These are phyloP conservation scores for Rhineura floridana DNA, from an alignment of 2,113 vertebrate species.

Conservation along the genomic window DNA sequence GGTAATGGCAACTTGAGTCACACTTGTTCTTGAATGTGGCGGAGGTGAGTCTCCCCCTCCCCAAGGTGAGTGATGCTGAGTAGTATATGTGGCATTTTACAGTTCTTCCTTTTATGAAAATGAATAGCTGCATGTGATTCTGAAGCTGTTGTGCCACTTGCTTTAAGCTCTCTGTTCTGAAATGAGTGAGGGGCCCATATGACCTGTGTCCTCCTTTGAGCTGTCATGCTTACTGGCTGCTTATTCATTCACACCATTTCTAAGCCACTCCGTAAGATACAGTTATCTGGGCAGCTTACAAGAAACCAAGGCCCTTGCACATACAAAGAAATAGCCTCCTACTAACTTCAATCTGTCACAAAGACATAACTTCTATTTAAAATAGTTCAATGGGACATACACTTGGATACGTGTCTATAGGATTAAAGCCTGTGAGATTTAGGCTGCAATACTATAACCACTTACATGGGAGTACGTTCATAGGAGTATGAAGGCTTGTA, in stretches of 20 bases:
- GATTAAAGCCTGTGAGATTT: neutral
- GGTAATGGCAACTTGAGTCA: neutral
- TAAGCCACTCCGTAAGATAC: neutral
- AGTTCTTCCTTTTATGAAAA: neutral
- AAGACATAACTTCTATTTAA: neutral
- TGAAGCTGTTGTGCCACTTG: neutral
- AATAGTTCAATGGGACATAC: neutral
- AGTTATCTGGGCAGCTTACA: neutral
- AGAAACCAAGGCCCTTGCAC: neutral
- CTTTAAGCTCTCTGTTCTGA: neutral
- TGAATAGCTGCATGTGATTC: neutral
- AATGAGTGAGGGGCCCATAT: neutral
- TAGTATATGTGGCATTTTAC: neutral
- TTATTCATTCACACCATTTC: neutral
- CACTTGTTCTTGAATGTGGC: neutral
- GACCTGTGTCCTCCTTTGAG: neutral
- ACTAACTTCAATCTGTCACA: neutral
- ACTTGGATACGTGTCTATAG: neutral
- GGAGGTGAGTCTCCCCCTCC: neutral
- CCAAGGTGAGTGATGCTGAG: neutral
- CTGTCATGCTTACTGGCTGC: neutral
- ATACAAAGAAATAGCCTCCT: neutral
- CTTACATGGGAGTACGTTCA: neutral
- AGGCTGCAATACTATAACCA: neutral
- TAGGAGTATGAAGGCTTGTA: neutral